Evolutionary conservation across 2,797 vertebrate species (phyloP).

Genomic region (Jordanella pulchra): DNA sequence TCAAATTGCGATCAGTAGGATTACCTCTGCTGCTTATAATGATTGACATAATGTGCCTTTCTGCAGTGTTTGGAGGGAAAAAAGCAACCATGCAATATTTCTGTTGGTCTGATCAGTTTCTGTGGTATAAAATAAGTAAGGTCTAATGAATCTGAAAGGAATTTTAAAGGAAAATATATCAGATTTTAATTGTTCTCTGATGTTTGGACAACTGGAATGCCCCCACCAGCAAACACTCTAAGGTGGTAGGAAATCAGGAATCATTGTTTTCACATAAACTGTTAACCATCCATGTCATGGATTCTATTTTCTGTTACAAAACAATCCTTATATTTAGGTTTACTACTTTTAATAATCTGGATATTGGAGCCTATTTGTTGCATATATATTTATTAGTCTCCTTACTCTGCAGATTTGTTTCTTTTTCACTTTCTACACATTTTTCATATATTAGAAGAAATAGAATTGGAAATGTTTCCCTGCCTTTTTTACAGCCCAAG

Average conservation of each 20-base stretch:
- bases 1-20: slow-evolving; percentile 54
- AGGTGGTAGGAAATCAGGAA: no score
- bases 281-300: neutral
- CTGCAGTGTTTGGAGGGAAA: neutral
- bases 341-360: neutral
- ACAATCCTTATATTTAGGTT: neutral
- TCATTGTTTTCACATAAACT: neutral
- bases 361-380: neutral
- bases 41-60: slow-evolving; percentile 15
- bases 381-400: neutral
- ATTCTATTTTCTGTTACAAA: neutral
- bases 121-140: neutral
- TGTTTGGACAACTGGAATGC: no score
- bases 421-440: no score
- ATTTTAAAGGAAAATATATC: neutral
- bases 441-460: no score
- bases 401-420: no score
- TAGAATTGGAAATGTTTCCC: no score
- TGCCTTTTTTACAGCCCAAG: no score
- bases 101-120: neutral
- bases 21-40: slow-evolving; percentile 43
- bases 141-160: neutral
- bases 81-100: neutral
- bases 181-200: neutral
- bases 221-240: no score